Evolutionary conservation across 2,888 invertebrate genomes (phyloP).

Genomic region (Clivina fossor): DNA sequence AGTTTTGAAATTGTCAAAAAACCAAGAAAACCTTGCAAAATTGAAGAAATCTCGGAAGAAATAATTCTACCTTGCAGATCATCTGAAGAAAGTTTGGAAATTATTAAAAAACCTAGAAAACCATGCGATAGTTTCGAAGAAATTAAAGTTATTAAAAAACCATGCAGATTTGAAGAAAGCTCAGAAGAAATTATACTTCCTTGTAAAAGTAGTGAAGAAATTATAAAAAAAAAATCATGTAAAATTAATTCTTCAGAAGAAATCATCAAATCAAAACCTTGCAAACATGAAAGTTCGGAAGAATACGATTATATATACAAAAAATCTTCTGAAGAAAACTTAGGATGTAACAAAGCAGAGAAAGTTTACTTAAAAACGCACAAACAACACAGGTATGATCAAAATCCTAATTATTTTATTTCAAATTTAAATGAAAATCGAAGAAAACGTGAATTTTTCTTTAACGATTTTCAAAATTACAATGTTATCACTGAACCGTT

Average conservation of each 20-base stretch:
- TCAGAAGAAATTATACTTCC: not conserved
- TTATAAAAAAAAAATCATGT: not conserved
- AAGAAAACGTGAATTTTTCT: slow-evolving; percentile 3
- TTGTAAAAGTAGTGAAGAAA: too few species aligned
- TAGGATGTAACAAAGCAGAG: slow-evolving; percentile 10
- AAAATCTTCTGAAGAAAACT: slow-evolving; percentile 8
- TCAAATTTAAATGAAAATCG: too few species aligned
- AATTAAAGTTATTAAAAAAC: not conserved
- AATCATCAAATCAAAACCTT: not conserved
- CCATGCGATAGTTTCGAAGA: not conserved
- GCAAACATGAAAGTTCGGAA: slow-evolving; percentile 1
- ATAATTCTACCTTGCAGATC: not conserved
- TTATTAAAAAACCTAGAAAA: not conserved
- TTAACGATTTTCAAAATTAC: too few species aligned
- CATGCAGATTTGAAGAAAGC: not conserved
- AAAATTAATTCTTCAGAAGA: slow-evolving; percentile 1
- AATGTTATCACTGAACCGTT: too few species aligned
- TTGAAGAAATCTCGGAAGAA: not conserved
- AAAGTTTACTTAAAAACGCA: not conserved
- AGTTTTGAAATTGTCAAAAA: not conserved
- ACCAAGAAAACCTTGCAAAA: not conserved
- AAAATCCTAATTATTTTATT: not conserved
- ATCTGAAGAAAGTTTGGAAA: not conserved
- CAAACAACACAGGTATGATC: slow-evolving; percentile 3
- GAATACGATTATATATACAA: not conserved